phyloP scores from a whole-genome alignment of 1,140 invertebrate species.

The Bombus waltoni region DNA sequence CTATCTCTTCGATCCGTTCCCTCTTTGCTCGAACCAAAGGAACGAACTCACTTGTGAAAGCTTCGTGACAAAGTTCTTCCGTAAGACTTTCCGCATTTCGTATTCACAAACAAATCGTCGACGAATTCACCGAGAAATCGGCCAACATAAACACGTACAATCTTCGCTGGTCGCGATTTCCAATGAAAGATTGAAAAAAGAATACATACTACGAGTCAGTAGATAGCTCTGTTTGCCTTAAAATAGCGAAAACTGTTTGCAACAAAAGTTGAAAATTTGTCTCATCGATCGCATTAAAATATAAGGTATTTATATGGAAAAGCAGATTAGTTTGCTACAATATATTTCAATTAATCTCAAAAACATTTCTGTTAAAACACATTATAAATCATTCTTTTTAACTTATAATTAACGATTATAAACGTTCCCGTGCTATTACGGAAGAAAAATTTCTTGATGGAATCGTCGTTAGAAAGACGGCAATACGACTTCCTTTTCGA shows the following conservation, averaged over 20 bases:
- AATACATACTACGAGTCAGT: neutral
- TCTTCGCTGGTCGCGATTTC: constrained; percentile 25
- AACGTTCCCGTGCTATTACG: constrained; percentile 28
- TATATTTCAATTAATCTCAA: neutral
- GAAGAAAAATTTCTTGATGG: constrained; percentile 42
- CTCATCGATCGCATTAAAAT: neutral
- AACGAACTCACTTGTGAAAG: constrained; percentile 40
- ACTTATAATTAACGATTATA: neutral
- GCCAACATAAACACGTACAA: neutral
- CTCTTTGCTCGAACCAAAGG: neutral
- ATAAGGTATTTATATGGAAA: neutral
- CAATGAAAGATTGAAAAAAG: neutral
- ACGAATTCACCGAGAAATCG: constrained; percentile 9
- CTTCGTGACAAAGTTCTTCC: constrained; percentile 45
- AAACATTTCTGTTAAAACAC: too few species aligned
- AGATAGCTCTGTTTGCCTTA: neutral
- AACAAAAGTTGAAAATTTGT: neutral
- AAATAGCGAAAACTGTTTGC: too few species aligned
- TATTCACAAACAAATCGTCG: constrained; percentile 55
- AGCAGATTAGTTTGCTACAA: neutral
- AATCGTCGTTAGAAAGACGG: constrained; percentile 12
- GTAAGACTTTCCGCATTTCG: constrained; percentile 52
- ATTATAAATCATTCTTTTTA: too few species aligned
- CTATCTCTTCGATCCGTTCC: constrained; percentile 16
- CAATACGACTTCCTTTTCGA: constrained; percentile 36